Evolutionary conservation across 2,888 invertebrate genomes (phyloP).

Genomic region (Plagodis dolabraria): DNA sequence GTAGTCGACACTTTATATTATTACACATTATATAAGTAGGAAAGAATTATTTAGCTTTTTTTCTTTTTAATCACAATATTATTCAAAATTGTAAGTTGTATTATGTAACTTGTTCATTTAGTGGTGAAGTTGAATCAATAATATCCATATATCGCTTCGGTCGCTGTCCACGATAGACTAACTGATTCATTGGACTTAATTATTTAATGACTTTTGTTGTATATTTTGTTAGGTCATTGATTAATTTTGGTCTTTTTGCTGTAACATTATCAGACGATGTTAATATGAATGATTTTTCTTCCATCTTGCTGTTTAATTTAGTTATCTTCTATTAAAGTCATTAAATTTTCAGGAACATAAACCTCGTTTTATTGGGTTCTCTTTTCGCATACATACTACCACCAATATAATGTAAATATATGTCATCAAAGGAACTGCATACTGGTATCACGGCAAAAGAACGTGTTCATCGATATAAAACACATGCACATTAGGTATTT

Average conservation of each 20-base stretch:
- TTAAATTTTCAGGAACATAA: constrained; percentile 83
- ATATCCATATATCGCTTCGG: constrained; percentile 68
- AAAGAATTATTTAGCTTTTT: constrained; percentile 84
- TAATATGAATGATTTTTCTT: constrained; percentile 81
- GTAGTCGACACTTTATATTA: constrained; percentile 85
- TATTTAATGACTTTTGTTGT: constrained; percentile 85
- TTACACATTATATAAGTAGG: constrained; percentile 84
- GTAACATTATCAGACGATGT: constrained; percentile 77
- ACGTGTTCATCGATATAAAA: too few species aligned
- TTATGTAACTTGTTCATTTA: constrained; percentile 80
- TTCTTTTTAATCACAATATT: constrained; percentile 82
- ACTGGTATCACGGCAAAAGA: too few species aligned
- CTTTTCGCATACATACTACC: too few species aligned
- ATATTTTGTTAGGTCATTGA: constrained; percentile 86
- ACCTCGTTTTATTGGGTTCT: constrained; percentile 52
- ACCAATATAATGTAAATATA: too few species aligned
- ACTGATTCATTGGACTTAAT: constrained; percentile 78
- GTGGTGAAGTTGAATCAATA: constrained; percentile 71
- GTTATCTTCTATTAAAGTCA: constrained; percentile 85
- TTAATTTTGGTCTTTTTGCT: constrained; percentile 83
- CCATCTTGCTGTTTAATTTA: constrained; percentile 85
- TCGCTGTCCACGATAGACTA: constrained; percentile 71
- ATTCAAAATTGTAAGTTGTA: constrained; percentile 84
- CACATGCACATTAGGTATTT: too few species aligned
- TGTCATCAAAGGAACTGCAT: too few species aligned